Conservation (phyloP, 2,888 invertebrate genomes). For the Polymixis flavicincta region DNA sequence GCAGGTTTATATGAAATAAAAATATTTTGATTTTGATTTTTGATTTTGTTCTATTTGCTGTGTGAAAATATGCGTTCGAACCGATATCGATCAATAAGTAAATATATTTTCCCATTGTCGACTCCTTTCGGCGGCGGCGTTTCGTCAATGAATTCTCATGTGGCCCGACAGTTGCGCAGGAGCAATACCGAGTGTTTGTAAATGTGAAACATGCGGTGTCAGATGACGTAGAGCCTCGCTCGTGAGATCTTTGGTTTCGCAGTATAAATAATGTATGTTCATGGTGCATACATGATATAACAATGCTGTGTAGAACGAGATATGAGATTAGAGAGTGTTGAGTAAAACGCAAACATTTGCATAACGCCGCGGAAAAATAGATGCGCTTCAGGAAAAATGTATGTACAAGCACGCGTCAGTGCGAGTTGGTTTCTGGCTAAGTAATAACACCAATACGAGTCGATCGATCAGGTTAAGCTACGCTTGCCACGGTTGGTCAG, state of each 20-base stretch:
- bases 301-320: conserved; percentile 50
- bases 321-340: conserved; percentile 29
- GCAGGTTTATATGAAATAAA: too few relatives aligned
- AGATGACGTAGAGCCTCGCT: conserved; percentile 54
- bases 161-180: conserved; percentile 45
- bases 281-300: conserved; percentile 51
- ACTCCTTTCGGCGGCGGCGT: conserved; percentile 67
- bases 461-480: too few relatives aligned
- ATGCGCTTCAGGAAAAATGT: conserved; percentile 38
- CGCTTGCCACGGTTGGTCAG: too few relatives aligned
- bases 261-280: conserved; percentile 53
- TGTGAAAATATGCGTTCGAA: conserved; percentile 69
- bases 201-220: conserved; percentile 67
- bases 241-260: conserved; percentile 63
- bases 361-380: conserved; percentile 37
- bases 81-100: conserved; percentile 62
- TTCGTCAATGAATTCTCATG: conserved; percentile 72
- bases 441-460: too few relatives aligned
- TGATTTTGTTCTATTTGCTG: conserved; percentile 55
- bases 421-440: too few relatives aligned
- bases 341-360: conserved; percentile 45
- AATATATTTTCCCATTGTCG: conserved; percentile 76
- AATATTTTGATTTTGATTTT: too few relatives aligned
- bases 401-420: conserved; percentile 22
- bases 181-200: conserved; percentile 67